Base-by-base conservation (phyloP, 1,140 invertebrate species). In the Drosophila kikkawai region DNA sequence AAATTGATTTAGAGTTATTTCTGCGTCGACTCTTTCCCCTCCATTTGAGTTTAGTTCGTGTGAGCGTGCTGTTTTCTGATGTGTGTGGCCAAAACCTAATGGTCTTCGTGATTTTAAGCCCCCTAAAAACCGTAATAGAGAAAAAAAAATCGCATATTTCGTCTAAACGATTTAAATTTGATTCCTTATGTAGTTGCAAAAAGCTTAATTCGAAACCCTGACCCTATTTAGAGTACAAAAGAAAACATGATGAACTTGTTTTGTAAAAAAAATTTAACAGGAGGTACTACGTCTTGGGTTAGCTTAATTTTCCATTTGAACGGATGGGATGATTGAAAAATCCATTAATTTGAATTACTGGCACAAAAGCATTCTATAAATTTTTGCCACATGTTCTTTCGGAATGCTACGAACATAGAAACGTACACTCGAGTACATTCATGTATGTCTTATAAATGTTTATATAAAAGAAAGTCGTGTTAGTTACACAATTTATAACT, bases 1-100 rank as follows among this genome's bases (percentile, higher is more conserved):
- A 88, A 88, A 82, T 85, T 88, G 85, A 88, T 85, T 88, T 88
- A 79, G 57, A 86, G 71, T 71, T 76, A 73, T 86, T 82, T 85
- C 82, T 68, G 79, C 55, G 47, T 74, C 45, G 41, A 29, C 37
- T 55, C 22, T 57, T 70, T 74, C 70, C 4, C 65, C 42, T 22
- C 29, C 15, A 34, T 57, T 58, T 34, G 11, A 29, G 42, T 48
- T 56, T 2, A 29, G 68, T 39, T 56, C 50, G 48, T 68, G 64
- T 47, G 39, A 22, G 64, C 26, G 64, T 69, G 65, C 22, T 36
- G n/a, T 56, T 47, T 56, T 39, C 32, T 44, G 37, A 36, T 61
- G 37, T 75, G 58, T 42, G 34, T 71, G 67, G 39, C 50, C 29
- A 51, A 34, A 65, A 57, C 17, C 44, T 75, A 75, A 75, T 55